Evolutionary conservation across 37 sponge, comb jelly and placozoan genomes (phyloP), one percentile per base, ranked within the genome.

Genomic region (Corticium candelabrum): DNA sequence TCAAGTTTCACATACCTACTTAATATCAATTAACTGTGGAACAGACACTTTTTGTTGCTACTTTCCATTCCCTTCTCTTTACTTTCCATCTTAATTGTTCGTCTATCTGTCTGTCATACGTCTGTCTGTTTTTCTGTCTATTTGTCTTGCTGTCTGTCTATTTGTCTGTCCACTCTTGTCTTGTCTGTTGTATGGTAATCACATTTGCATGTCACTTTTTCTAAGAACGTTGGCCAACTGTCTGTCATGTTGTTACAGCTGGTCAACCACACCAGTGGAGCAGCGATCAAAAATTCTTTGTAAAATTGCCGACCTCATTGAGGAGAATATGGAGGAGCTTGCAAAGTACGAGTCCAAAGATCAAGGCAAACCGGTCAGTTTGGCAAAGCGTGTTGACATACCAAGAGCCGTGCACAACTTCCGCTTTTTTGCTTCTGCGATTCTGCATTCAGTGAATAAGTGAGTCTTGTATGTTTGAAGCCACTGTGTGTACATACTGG

Each of bases 301-400:
- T 69, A 85, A 83, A 70, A 86, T 94, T 75, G 91, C 94, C 35
- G 89, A 87, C 40, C 32, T 78, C 21, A 76, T 94, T 35, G 94
- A 94, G 37, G 33, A 76, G 0, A 37, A 80, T 3, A 31, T 88
- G 71, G 87, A 94, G n/a, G 86, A 87, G 69, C 85, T 94, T 76
- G 94, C 89, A 0, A 41, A 56, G 33, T 89, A 89, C 0, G 94
- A 94, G 69, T 94, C 94, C 11, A 81, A 70, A 29, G 94, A 94
- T 76, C 94, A 94, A 37, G 94, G 94, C 57, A 94, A 94, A 39
- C 91, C 94, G 21, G 78, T 94, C 37, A 82, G 90, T 84, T 81
- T 90, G 38, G 94, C 94, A 4, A 83, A 75, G 38, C 68, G 74
- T 0, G 86, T 94, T 5, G 94, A 94, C 56, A 90, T 94, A 0